phyloP scores from a whole-genome alignment of 2,888 invertebrate genomes.

The Eugnorisma glareosa region DNA sequence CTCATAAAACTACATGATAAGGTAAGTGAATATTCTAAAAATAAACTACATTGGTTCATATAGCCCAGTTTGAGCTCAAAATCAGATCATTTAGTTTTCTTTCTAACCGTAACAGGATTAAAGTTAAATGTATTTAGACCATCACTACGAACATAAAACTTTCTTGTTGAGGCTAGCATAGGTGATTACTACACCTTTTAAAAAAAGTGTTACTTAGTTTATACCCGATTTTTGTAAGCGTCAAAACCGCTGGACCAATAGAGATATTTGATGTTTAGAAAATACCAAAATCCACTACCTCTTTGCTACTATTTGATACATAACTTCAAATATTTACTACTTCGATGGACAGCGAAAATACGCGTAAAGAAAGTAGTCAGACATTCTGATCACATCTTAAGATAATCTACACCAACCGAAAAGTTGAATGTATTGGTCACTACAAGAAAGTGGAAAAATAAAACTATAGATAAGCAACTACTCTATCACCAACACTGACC shows the following conservation, averaged over 20 bases:
- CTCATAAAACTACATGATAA: background rate
- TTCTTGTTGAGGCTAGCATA: background rate
- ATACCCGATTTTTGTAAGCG: background rate
- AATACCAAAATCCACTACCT: no score
- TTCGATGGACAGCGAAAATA: no score
- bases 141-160: background rate
- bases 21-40: background rate
- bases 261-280: no score
- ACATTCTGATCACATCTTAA: background rate
- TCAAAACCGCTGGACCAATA: no score
- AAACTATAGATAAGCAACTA: slow-evolving; percentile 39
- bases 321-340: no score
- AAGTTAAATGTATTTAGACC: background rate
- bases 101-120: background rate
- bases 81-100: background rate
- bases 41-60: background rate
- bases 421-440: background rate
- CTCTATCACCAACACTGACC: slow-evolving; percentile 64
- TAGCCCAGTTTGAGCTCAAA: no score
- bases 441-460: background rate
- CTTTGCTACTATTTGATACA: no score
- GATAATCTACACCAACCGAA: background rate
- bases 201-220: background rate
- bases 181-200: background rate
- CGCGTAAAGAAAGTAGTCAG: no score